Evolutionary conservation across 2,888 invertebrate species (phyloP).

Genomic region (Sericinus montela): DNA sequence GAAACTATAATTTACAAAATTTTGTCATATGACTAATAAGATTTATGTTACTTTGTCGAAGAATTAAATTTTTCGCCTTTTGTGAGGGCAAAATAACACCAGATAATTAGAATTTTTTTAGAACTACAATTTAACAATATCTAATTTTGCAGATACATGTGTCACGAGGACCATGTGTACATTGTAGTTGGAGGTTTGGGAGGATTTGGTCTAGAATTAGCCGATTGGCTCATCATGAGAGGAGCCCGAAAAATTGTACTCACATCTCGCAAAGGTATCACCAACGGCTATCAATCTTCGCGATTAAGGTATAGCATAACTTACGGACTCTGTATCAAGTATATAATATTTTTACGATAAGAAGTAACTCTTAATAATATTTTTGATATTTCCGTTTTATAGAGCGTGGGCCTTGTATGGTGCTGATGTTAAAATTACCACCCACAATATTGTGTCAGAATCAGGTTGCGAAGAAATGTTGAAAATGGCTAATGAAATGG

Average conservation of each 20-base stretch:
- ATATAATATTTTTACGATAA: too few relatives aligned
- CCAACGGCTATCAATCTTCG: constrained; percentile 89
- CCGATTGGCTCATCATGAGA: constrained; percentile 90
- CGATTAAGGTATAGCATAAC: constrained; percentile 83
- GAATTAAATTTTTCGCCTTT: too few relatives aligned
- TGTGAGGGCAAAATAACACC: too few relatives aligned
- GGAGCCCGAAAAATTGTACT: constrained; percentile 89
- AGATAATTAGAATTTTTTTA: too few relatives aligned
- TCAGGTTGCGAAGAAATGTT: constrained; percentile 86
- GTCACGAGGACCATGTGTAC: constrained; percentile 73
- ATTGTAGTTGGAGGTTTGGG: constrained; percentile 90
- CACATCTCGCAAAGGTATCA: constrained; percentile 88
- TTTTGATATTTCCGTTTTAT: not conserved
- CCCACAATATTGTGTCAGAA: constrained; percentile 84
- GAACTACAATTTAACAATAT: too few relatives aligned
- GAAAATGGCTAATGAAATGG: constrained; percentile 80
- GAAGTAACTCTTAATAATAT: too few relatives aligned
- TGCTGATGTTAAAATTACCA: constrained; percentile 83
- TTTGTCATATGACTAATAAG: too few relatives aligned
- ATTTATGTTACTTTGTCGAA: too few relatives aligned
- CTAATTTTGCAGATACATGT: constrained; percentile 64
- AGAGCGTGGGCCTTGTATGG: constrained; percentile 87
- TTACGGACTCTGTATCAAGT: too few relatives aligned
- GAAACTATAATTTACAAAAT: too few relatives aligned
- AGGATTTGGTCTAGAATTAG: constrained; percentile 94